These are phyloP conservation scores for Phenacoccus solenopsis DNA, from an alignment of 1,140 invertebrate genomes.

Conservation along the genomic window DNA sequence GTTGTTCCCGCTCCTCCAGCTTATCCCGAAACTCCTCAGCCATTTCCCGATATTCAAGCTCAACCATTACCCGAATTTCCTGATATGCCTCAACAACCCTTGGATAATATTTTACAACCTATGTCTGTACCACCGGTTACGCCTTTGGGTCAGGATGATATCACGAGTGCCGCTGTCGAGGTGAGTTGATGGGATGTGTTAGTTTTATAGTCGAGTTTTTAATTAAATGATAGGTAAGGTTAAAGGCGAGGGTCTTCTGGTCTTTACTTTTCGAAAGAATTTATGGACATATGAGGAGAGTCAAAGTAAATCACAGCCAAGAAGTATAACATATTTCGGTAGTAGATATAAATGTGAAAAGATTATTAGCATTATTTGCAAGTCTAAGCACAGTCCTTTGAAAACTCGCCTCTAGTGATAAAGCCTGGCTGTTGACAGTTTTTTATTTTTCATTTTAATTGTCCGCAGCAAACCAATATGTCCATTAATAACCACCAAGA, in stretches of 20 bases:
- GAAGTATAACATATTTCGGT: no score
- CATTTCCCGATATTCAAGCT: neutral
- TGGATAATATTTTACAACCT: constrained; percentile 20
- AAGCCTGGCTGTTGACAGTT: no score
- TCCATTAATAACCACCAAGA: constrained; percentile 27
- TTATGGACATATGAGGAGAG: no score
- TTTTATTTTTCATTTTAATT: neutral
- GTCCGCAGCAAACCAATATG: neutral
- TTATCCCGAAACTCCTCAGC: constrained; percentile 22
- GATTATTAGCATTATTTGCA: no score
- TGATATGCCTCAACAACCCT: constrained; percentile 15
- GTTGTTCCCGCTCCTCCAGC: constrained; percentile 24
- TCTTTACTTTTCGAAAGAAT: no score
- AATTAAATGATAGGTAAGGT: no score
- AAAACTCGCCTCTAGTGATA: no score
- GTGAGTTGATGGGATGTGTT: neutral
- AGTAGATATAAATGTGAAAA: no score
- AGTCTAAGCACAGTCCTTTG: no score
- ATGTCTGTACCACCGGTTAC: constrained; percentile 26
- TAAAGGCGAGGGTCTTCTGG: no score
- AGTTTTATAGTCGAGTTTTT: neutral
- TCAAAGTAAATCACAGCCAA: no score
- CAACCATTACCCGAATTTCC: neutral
- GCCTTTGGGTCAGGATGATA: neutral
- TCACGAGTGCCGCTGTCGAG: neutral